Evolutionary conservation across 2,113 vertebrate species (phyloP).

Genomic region (Sus scrofa): DNA sequence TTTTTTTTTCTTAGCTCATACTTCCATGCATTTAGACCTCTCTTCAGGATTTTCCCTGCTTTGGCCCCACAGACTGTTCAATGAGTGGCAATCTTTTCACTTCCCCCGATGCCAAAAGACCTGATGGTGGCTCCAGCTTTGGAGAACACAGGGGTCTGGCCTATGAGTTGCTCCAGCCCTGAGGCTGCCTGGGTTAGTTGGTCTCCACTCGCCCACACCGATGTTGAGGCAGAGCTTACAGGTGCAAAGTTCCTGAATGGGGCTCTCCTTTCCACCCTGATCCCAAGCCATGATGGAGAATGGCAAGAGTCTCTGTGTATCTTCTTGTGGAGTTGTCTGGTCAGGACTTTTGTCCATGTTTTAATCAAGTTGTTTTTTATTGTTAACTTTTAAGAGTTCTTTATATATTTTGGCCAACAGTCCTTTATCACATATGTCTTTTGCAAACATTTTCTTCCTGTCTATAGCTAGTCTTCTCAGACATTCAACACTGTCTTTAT

Average conservation of each 20-base stretch:
- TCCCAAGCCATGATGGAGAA: conserved; percentile 86
- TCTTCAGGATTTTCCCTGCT: conserved; percentile 98
- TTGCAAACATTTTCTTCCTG: not conserved
- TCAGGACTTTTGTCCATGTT: not conserved
- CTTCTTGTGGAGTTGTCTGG: not conserved
- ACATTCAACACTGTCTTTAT: not conserved
- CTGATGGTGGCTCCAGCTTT: conserved; percentile 98
- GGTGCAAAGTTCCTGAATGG: conserved; percentile 96
- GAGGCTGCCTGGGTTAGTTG: conserved; percentile 96
- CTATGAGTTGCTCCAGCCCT: conserved; percentile 97
- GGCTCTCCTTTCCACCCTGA: conserved; percentile 96
- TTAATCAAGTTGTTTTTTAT: not conserved
- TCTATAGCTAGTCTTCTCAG: not conserved
- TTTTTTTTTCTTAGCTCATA: conserved; percentile 98
- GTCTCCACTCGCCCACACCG: conserved; percentile 97
- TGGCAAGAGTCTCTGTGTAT: not conserved
- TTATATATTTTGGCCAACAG: not conserved
- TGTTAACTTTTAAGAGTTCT: not conserved
- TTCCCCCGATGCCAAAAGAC: conserved; percentile 97
- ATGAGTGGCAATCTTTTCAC: conserved; percentile 98
- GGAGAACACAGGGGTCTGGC: conserved; percentile 96
- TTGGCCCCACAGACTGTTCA: conserved; percentile 98
- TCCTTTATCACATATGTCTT: not conserved
- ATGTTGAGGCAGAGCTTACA: conserved; percentile 98
- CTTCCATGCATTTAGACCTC: conserved; percentile 89